Evolutionary conservation across 2,113 vertebrate genomes (phyloP), one percentile per base, ranked within the genome.

Genomic region (Chlamydotis undulata): DNA sequence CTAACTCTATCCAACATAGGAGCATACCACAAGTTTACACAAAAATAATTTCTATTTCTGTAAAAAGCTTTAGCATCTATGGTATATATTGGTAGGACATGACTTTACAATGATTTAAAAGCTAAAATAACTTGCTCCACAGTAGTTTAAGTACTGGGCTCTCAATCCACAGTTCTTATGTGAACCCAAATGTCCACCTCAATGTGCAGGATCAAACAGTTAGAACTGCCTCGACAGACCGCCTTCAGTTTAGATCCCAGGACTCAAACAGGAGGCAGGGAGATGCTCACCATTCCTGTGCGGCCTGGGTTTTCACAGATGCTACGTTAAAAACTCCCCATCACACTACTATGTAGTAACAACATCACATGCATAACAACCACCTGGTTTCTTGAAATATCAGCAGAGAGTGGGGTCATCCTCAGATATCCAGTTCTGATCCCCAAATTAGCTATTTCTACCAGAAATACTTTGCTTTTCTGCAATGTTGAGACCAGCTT

Each of bases 101-200:
- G 24, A 78, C 18, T 78, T 56, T 19, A 63, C 28, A 45, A 19
- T 4, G 15, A 6, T 73, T 85, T 73, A 64, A 47, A 68, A 53
- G 75, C 28, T 71, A 41, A 76, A 93, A 93, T 2, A 83, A 61
- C 13, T 57, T 81, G 24, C 9, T 64, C 12, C 24, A 22, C 10
- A 13, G 55, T 12, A 79, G 43, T 82, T 85, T 26, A 73, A 29
- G 75, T 57, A 37, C 13, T 14, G 25, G 16, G 22, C 6, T 89
- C 4, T 4, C 29, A 83, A 53, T 31, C 7, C 14, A 43, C 19
- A 61, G 29, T 35, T 39, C 24, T 65, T 41, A 35, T 0, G 0
- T 9, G 19, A 85, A 47, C 24, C 53, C n/a, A 60, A 55, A 59
- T 3, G 5, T 19, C 49, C 4, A 1, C 19, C 61, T 35, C 23